Base-by-base conservation (phyloP, 2,888 invertebrate genomes). In the Neria commutata region DNA sequence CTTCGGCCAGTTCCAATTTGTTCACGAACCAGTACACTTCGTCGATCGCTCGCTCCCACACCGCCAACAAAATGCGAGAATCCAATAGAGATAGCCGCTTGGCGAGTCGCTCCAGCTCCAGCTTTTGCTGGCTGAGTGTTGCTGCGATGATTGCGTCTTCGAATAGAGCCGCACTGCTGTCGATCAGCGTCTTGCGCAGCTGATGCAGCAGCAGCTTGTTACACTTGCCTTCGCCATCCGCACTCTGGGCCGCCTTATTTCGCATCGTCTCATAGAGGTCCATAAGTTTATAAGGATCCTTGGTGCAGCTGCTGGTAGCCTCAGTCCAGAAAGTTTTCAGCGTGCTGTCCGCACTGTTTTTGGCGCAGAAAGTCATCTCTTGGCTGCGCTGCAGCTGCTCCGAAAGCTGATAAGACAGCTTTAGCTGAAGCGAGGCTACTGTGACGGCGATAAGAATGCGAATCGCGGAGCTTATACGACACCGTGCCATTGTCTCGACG, bases 1-100 rank as follows among this genome's bases (percentile, higher is more conserved):
- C 49, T 26, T 54, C 40, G 1, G 62, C 34, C 10, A 66, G 17
- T 37, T 62, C 46, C 17, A 25, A 16, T 4, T 19, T 26, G 11
- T 58, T 46, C 11, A 63, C 19, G 52, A 62, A 62, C 8, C 60
- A 50, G 48, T 62, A 60, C 10, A 66, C 60, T 33, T 52, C 61
- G n/a, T 56, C 54, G 10, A 66, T 33, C 17, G 46, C 47, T 17
- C 56, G 54, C 54, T 63, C 57, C 53, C 61, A 62, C 21, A 64
- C 53, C 0, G 55, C 47, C 34, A 62, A 50, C 50, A 51, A 33
- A 11, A 66, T 46, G 11, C 45, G 57, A 3, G 42, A 21, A 48
- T 65, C 63, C 2, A 48, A 33, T n/a, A 48, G 10, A 25, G 45
- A 42, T 1, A 66, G 4, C 4, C 51, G 33, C 37, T 53, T 58